Conservation (phyloP, 2,797 vertebrate species). For the Acanthis flammea region DNA sequence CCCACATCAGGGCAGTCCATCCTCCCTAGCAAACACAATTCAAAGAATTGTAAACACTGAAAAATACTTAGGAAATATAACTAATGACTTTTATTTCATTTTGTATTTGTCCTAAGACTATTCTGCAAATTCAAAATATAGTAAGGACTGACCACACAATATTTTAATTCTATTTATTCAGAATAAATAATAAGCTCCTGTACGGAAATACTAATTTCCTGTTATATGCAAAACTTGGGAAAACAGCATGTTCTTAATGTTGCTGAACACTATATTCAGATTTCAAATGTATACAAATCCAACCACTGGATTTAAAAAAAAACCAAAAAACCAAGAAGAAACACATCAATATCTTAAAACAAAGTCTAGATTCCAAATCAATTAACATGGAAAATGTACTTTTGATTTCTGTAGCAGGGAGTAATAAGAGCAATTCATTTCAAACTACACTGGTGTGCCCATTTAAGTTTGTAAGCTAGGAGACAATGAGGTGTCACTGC, state of each 20-base stretch:
- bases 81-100: neutral
- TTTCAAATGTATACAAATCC: neutral
- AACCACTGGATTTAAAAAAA: neutral
- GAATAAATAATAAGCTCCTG: neutral
- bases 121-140: neutral
- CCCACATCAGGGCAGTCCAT: slow-evolving; percentile 98
- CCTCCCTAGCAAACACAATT: slow-evolving; percentile 81
- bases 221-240: neutral
- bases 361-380: neutral
- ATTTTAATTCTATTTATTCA: neutral
- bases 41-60: neutral
- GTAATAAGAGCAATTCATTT: neutral
- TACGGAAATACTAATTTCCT: neutral
- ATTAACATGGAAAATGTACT: neutral
- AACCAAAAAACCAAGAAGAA: neutral
- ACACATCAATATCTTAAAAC: neutral
- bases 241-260: neutral
- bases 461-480: neutral
- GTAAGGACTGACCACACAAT: neutral
- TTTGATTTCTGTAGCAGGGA: neutral
- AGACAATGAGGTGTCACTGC: neutral
- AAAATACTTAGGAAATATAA: neutral
- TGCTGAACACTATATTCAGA: neutral
- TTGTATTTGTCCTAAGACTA: neutral
- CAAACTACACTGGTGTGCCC: neutral